phyloP scores from a whole-genome alignment of 1,140 invertebrate genomes.

The Drosophila kurseongensis region DNA sequence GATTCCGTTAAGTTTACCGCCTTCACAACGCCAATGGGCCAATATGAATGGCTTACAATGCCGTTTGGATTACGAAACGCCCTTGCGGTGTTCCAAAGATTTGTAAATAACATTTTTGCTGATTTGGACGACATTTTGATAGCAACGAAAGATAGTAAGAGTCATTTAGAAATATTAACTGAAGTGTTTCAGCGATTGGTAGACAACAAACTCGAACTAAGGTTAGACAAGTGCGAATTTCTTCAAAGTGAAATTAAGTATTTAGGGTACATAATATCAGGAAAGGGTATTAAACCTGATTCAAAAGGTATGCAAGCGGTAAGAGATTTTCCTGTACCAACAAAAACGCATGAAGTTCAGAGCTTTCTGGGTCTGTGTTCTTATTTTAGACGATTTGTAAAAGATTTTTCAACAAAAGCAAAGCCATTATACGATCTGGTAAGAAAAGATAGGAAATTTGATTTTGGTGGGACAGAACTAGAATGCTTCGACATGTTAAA shows the following conservation, averaged over 20 bases:
- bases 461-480: neutral
- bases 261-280: too few relatives aligned
- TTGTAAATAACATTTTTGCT: constrained; percentile 10
- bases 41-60: neutral
- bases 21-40: constrained; percentile 8
- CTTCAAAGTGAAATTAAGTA: neutral
- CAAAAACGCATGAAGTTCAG: neutral
- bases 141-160: constrained; percentile 4
- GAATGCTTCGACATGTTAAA: neutral
- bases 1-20: constrained; percentile 10
- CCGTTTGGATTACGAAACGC: constrained; percentile 1
- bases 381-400: neutral
- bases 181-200: neutral
- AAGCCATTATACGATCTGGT: constrained; percentile 1
- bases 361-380: constrained; percentile 4
- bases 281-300: too few relatives aligned
- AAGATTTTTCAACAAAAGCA: neutral
- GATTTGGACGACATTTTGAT: constrained; percentile 19
- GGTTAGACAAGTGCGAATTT: constrained; percentile 11
- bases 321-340: neutral
- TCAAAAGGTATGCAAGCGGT: neutral
- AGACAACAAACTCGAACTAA: neutral
- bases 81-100: constrained; percentile 3
- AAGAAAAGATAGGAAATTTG: constrained; percentile 4
- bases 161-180: constrained; percentile 8